These are phyloP conservation scores for Cavia aperea DNA, from an alignment of 2,113 vertebrate genomes.

Conservation along the genomic window DNA sequence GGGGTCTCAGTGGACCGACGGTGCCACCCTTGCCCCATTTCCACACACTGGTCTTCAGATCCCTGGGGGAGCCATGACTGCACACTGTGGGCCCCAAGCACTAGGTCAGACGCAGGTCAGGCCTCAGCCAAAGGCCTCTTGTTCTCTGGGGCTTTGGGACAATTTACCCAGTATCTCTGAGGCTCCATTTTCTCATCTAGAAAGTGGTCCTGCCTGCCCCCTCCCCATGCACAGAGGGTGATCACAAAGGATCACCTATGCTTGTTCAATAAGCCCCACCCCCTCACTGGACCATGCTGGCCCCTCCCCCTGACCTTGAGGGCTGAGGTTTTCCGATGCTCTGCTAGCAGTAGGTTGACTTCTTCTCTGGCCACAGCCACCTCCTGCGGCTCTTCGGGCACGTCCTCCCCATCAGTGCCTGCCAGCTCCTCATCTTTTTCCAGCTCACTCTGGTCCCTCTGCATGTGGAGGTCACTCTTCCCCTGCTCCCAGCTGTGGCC, in stretches of 20 bases:
- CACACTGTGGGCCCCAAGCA: fast-evolving
- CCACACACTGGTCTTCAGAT: fast-evolving
- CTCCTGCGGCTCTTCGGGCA: conserved; percentile 63
- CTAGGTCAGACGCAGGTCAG: neutral
- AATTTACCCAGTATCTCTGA: neutral
- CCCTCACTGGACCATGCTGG: fast-evolving
- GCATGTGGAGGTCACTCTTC: conserved; percentile 13
- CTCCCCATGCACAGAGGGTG: fast-evolving
- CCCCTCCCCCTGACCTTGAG: conserved; percentile 65
- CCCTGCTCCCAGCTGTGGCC: conserved; percentile 74
- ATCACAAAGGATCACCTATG: neutral
- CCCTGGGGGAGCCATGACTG: fast-evolving
- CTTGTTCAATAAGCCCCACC: fast-evolving
- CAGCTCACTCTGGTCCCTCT: neutral
- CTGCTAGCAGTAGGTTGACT: conserved; percentile 67
- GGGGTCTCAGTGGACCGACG: fast-evolving
- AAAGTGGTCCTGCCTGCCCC: fast-evolving
- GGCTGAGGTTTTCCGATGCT: conserved; percentile 53
- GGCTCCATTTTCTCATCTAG: neutral
- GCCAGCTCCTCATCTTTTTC: conserved; percentile 6
- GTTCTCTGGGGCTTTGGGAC: neutral
- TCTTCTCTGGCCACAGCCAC: conserved; percentile 71
- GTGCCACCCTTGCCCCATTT: fast-evolving
- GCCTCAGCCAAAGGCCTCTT: neutral
- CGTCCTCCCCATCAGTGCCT: conserved; percentile 24